Evolutionary conservation across 2,888 invertebrate genomes (phyloP).

Genomic region (Nezara viridula): DNA sequence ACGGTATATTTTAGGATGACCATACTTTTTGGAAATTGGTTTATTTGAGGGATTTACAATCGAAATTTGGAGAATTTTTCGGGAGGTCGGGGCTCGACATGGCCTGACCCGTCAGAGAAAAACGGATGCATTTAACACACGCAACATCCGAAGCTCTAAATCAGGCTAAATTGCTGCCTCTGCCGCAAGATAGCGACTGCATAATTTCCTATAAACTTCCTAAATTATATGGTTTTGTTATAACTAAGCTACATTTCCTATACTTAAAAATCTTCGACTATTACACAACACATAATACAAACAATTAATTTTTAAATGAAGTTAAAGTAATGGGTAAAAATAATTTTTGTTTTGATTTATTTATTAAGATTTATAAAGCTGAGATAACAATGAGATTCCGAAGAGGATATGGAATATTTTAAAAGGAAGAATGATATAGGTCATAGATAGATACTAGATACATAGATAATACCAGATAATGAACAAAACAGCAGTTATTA

Average conservation of each 20-base stretch:
- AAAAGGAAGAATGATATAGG: too few species aligned
- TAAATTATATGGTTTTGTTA: not conserved
- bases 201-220: slow-evolving; percentile 5
- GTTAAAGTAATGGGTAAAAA: too few species aligned
- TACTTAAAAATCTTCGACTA: too few species aligned
- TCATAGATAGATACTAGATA: too few species aligned
- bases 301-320: too few species aligned
- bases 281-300: too few species aligned
- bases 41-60: not conserved
- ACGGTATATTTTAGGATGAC: not conserved
- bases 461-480: too few species aligned
- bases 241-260: not conserved
- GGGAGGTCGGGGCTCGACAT: not conserved
- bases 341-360: too few species aligned
- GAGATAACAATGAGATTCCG: too few species aligned
- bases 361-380: too few species aligned
- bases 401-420: too few species aligned
- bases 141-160: not conserved
- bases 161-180: slow-evolving; percentile 6
- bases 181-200: not conserved
- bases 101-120: not conserved
- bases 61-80: not conserved
- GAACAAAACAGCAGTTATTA: too few species aligned
- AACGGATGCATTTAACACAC: slow-evolving; percentile 2
- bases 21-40: not conserved